Percentiles rank a stretch among this genome's conserved stretches.
These are phyloP conservation scores for Halocaridina rubra DNA, from an alignment of 2,888 invertebrate genomes.

Conservation along the genomic window DNA sequence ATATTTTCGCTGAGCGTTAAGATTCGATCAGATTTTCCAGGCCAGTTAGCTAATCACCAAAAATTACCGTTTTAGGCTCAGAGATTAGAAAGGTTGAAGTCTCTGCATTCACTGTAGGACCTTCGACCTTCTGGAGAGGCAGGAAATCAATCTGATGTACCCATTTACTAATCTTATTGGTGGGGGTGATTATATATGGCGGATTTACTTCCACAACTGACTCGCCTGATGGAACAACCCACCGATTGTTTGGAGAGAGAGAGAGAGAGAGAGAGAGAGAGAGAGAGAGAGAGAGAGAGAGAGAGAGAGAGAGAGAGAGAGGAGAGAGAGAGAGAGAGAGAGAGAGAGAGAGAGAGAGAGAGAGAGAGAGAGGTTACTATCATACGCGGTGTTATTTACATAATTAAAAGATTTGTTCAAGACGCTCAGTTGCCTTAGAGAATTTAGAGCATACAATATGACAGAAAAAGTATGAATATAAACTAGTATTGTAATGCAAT, in stretches of 20 bases:
- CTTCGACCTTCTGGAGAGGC: not conserved
- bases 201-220: not conserved
- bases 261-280: not conserved
- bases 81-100: not conserved
- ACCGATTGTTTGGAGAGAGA: not conserved
- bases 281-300: not conserved
- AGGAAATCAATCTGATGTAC: not conserved
- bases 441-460: too few relatives aligned
- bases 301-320: not conserved
- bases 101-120: not conserved
- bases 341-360: not conserved
- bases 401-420: too few relatives aligned
- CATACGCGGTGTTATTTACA: too few relatives aligned
- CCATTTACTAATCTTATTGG: not conserved
- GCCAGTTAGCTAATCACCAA: conserved; percentile 18
- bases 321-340: not conserved
- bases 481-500: too few relatives aligned
- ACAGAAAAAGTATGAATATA: too few relatives aligned
- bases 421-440: too few relatives aligned
- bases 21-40: not conserved
- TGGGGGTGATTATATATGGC: not conserved
- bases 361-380: too few relatives aligned
- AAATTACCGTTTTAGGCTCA: conserved; percentile 39
- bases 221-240: not conserved
- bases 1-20: not conserved